phyloP scores from a whole-genome alignment of 2,888 invertebrate genomes.

The Linyphia triangularis region DNA sequence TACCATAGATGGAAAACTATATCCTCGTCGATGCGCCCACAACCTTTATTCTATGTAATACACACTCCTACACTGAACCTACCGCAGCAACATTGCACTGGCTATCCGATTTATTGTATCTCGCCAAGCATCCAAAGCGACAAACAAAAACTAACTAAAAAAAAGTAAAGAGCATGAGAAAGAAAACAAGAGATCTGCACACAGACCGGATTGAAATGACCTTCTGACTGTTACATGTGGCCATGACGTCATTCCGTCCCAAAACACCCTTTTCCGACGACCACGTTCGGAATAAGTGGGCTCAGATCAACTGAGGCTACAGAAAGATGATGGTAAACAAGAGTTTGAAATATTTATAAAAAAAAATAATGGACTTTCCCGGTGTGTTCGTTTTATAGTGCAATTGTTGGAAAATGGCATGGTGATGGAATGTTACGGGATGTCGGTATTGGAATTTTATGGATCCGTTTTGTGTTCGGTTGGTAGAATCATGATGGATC shows the following conservation, averaged over 20 bases:
- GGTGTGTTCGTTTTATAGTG: neutral
- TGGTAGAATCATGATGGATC: neutral
- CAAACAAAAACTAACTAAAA: neutral
- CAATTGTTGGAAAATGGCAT: neutral
- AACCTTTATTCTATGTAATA: too few species aligned
- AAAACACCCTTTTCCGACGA: constrained; percentile 40
- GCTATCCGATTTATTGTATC: too few species aligned
- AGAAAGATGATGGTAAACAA: neutral
- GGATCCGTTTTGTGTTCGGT: too few species aligned
- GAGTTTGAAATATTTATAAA: neutral
- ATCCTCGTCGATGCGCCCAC: too few species aligned
- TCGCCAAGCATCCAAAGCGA: neutral
- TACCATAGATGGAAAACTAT: too few species aligned
- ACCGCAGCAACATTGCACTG: too few species aligned
- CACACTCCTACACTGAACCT: too few species aligned
- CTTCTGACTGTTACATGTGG: constrained; percentile 58
- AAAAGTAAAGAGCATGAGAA: constrained; percentile 1
- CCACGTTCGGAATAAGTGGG: neutral
- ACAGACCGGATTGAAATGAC: constrained; percentile 73
- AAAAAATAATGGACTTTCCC: neutral
- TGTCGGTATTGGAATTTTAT: neutral
- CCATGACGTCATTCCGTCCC: constrained; percentile 48
- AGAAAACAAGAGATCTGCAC: neutral
- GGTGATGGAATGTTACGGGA: neutral
- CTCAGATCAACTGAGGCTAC: neutral